Evolutionary conservation across 2,888 invertebrate species (phyloP).

Genomic region (Nowickia ferox): DNA sequence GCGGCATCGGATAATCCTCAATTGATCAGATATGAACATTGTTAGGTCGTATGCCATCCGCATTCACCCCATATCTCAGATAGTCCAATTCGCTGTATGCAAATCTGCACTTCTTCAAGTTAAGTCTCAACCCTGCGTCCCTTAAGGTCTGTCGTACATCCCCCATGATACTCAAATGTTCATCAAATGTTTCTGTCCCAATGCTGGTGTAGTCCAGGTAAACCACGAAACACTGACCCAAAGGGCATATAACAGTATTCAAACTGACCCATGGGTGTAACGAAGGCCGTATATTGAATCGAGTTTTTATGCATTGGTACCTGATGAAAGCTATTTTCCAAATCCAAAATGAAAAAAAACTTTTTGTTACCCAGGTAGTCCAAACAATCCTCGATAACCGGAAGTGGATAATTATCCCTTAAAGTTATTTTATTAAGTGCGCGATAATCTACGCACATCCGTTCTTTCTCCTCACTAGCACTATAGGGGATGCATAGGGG

Average conservation of each 20-base stretch:
- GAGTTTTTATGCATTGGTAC: too few relatives aligned
- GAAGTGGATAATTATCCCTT: neutral
- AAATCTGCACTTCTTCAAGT: neutral
- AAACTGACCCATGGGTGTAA: too few relatives aligned
- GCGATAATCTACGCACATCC: conserved; percentile 17
- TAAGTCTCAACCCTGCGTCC: neutral
- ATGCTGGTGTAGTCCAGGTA: conserved; percentile 23
- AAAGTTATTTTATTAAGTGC: neutral
- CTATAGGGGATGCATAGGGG: neutral
- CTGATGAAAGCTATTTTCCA: neutral
- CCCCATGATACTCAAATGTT: neutral
- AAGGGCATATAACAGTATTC: neutral
- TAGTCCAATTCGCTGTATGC: too few relatives aligned
- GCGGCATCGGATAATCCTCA: too few relatives aligned
- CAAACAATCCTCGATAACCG: neutral
- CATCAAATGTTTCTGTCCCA: neutral
- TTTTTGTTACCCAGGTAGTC: neutral
- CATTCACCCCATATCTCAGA: too few relatives aligned
- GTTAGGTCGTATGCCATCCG: too few relatives aligned
- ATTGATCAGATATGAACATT: too few relatives aligned
- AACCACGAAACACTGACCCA: conserved; percentile 24
- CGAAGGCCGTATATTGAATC: too few relatives aligned
- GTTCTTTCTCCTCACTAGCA: conserved; percentile 10
- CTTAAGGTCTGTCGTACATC: neutral
- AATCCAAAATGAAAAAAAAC: neutral